phyloP scores from a whole-genome alignment of 2,113 vertebrate genomes.

The Sinosuthora webbiana region DNA sequence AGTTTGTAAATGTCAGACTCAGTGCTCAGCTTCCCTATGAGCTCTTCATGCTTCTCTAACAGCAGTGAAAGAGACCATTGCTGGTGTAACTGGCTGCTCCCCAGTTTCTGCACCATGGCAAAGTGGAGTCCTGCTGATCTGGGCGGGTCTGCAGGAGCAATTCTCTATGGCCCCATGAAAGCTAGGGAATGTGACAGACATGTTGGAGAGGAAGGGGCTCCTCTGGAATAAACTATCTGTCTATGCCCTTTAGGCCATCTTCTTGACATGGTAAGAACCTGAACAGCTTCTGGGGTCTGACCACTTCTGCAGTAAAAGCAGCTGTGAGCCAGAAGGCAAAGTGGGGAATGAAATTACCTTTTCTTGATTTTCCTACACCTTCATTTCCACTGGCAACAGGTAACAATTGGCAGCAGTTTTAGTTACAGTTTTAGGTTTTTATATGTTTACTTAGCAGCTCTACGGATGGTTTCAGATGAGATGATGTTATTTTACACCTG shows the following conservation, averaged over 20 bases:
- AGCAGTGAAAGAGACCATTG: background rate
- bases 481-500: background rate
- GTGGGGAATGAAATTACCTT: background rate
- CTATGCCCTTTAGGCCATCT: background rate
- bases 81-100: background rate
- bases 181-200: background rate
- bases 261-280: background rate
- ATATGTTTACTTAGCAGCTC: background rate
- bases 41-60: background rate
- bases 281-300: background rate
- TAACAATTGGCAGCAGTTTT: background rate
- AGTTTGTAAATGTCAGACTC: slow-evolving; percentile 11
- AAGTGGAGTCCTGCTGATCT: background rate
- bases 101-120: background rate
- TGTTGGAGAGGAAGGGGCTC: background rate
- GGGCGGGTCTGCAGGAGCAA: background rate
- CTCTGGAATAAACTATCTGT: background rate
- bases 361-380: background rate
- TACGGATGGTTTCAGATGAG: background rate
- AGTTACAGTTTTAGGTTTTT: background rate
- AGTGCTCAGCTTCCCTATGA: background rate
- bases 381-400: background rate
- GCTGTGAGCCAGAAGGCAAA: background rate
- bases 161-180: background rate
- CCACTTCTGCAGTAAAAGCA: background rate